Evolutionary conservation across 2,888 invertebrate species (phyloP).

Genomic region (Andrena minutula): DNA sequence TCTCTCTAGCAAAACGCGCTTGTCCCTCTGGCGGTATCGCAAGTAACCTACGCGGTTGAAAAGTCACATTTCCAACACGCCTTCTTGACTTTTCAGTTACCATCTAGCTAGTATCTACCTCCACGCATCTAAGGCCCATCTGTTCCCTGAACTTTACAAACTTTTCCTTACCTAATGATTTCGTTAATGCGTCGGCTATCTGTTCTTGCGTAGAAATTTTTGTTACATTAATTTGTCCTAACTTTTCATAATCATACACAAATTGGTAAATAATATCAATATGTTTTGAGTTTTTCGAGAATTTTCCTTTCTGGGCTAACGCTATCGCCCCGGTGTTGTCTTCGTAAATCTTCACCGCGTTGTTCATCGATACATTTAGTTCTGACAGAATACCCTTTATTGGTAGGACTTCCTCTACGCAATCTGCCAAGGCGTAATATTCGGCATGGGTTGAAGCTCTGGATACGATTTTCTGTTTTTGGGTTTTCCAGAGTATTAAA

Average conservation of each 20-base stretch:
- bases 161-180: not conserved
- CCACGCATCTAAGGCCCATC: not conserved
- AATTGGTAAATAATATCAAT: conserved; percentile 7
- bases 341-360: not conserved
- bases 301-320: not conserved
- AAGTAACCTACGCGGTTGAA: too few species aligned
- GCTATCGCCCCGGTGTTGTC: not conserved
- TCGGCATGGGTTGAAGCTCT: conserved; percentile 6
- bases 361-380: not conserved
- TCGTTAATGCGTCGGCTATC: not conserved
- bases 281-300: conserved; percentile 1
- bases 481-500: not conserved
- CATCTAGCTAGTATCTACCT: not conserved
- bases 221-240: not conserved
- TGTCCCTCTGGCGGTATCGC: too few species aligned
- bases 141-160: not conserved
- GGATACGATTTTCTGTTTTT: conserved; percentile 2
- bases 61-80: not conserved
- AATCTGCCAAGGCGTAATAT: not conserved
- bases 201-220: not conserved
- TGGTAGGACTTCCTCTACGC: not conserved
- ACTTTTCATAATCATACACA: not conserved
- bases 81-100: not conserved
- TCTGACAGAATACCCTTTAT: not conserved
- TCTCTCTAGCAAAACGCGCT: too few species aligned